phyloP scores from a whole-genome alignment of 2,113 vertebrate species.

The Melanocharis versteri region DNA sequence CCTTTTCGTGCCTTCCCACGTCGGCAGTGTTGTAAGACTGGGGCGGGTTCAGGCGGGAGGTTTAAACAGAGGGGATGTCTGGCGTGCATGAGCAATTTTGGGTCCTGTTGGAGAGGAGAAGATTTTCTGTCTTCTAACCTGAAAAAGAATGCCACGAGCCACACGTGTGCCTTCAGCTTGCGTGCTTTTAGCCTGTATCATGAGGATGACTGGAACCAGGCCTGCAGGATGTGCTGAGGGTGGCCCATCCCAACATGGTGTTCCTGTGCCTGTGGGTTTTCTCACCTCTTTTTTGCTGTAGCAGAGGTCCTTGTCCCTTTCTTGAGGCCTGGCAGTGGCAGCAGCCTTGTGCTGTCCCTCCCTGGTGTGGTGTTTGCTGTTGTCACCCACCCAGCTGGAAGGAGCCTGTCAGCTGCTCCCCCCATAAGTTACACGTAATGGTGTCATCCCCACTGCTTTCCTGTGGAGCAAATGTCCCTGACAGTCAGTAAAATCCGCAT shows the following conservation, averaged over 20 bases:
- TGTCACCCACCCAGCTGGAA: not conserved
- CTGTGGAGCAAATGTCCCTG: not conserved
- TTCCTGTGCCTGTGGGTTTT: rapidly evolving
- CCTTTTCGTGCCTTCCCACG: not conserved
- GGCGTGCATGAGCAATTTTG: rapidly evolving
- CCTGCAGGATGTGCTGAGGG: not conserved
- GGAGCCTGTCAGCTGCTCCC: not conserved
- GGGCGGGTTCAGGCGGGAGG: not conserved
- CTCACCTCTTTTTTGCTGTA: not conserved
- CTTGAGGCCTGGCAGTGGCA: rapidly evolving
- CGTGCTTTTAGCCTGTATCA: rapidly evolving
- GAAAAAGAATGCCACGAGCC: rapidly evolving
- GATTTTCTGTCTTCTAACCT: not conserved
- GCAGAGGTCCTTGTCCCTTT: rapidly evolving
- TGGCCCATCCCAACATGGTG: rapidly evolving
- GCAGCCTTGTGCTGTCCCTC: rapidly evolving
- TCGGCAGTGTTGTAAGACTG: not conserved
- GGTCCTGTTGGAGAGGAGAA: no score
- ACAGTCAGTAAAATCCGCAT: not conserved
- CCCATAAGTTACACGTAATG: rapidly evolving
- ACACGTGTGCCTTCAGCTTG: rapidly evolving
- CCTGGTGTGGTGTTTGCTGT: rapidly evolving
- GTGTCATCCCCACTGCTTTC: not conserved
- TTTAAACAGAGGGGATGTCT: not conserved
- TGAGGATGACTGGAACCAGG: not conserved